Evolutionary conservation across 1,140 invertebrate species (phyloP).

Genomic region (Listronotus bonariensis): DNA sequence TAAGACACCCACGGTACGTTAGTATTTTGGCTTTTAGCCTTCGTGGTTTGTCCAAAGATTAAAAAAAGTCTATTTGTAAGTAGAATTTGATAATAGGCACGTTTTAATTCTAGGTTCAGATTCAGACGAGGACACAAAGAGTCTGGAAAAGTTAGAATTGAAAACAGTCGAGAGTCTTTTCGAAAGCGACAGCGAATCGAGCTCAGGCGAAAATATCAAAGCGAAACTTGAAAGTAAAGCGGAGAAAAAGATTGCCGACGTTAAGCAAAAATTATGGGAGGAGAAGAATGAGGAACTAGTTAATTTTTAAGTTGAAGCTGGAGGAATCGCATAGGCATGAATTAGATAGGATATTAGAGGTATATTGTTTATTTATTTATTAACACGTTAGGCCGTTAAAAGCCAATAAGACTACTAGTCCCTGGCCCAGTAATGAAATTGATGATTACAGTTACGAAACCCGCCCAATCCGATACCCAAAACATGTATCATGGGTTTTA

Average conservation of each 20-base stretch:
- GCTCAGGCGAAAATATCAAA: constrained; percentile 43
- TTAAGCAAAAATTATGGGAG: constrained; percentile 50
- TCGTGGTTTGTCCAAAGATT: too few species aligned
- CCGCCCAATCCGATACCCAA: too few species aligned
- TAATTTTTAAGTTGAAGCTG: constrained; percentile 54
- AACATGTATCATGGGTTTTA: too few species aligned
- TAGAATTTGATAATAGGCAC: too few species aligned
- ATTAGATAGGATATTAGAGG: constrained; percentile 60
- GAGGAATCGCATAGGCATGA: constrained; percentile 60
- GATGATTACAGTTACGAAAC: too few species aligned
- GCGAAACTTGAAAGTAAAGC: constrained; percentile 59
- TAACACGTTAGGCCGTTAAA: too few species aligned
- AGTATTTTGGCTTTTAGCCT: too few species aligned
- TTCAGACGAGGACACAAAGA: constrained; percentile 62
- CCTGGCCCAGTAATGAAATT: too few species aligned
- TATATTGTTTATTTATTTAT: too few species aligned
- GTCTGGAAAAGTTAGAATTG: constrained; percentile 54
- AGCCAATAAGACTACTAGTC: too few species aligned
- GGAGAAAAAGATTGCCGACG: constrained; percentile 58
- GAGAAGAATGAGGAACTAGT: constrained; percentile 54
- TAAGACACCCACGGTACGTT: too few species aligned
- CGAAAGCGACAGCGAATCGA: constrained; percentile 39
- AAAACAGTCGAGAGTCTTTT: constrained; percentile 38
- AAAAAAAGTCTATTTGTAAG: too few species aligned
- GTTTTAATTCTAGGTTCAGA: constrained; percentile 47